phyloP scores from a whole-genome alignment of 2,113 vertebrate species.

The Tachuris rubrigastra region DNA sequence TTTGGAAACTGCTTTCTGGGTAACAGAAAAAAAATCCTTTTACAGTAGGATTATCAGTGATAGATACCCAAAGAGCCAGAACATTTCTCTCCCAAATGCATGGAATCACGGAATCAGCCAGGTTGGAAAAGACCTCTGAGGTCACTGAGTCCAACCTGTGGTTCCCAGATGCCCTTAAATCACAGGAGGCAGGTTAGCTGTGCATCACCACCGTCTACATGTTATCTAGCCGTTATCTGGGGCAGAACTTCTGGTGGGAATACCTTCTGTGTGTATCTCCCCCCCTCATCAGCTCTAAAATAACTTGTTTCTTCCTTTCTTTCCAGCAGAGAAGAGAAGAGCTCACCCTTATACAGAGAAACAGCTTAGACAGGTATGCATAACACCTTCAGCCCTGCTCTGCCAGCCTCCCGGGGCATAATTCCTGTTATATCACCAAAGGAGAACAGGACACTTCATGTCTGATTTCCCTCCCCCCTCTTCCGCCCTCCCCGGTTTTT shows the following conservation, averaged over 20 bases:
- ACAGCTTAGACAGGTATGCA: constrained; percentile 70
- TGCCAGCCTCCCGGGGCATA: constrained; percentile 35
- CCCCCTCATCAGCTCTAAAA: background rate
- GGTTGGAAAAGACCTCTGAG: background rate
- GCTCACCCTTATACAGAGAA: constrained; percentile 68
- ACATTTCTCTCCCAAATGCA: rapidly evolving
- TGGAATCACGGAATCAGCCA: background rate
- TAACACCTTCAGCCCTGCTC: background rate
- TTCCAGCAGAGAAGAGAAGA: constrained; percentile 74
- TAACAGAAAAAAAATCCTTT: background rate
- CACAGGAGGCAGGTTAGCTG: background rate
- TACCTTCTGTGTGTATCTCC: background rate
- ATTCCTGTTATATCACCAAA: background rate
- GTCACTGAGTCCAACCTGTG: background rate
- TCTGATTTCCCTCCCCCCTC: background rate
- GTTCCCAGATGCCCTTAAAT: background rate
- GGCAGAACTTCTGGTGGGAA: background rate
- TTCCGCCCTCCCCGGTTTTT: background rate
- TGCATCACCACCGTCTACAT: background rate
- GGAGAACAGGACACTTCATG: constrained; percentile 48
- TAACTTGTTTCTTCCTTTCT: background rate
- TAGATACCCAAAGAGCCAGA: background rate
- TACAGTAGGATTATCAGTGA: background rate
- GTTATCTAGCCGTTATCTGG: background rate
- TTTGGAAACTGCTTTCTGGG: background rate